Evolutionary conservation across 2,797 vertebrate genomes (phyloP).

Genomic region (Tragopan temminckii): DNA sequence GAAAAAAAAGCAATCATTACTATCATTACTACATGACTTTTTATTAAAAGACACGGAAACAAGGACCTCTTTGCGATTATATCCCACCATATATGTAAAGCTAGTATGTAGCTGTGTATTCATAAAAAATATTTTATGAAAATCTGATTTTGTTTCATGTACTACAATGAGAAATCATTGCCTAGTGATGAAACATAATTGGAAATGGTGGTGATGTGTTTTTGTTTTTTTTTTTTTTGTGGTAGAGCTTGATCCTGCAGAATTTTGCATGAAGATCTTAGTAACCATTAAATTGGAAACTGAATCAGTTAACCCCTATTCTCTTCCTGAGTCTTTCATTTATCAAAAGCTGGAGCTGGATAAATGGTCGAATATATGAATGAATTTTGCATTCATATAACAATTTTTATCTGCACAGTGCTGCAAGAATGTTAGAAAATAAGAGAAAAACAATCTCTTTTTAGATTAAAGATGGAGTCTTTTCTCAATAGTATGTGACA

Average conservation of each 20-base stretch:
- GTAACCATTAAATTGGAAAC: slow-evolving; percentile 30
- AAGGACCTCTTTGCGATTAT: neutral
- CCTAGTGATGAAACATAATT: neutral
- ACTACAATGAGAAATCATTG: neutral
- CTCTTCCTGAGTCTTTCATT: neutral
- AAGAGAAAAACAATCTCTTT: neutral
- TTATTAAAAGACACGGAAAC: neutral
- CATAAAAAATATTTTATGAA: neutral
- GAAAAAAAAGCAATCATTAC: accelerated
- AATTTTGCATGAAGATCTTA: slow-evolving; percentile 5
- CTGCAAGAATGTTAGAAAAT: neutral
- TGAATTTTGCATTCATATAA: slow-evolving; percentile 44
- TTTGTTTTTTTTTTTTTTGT: neutral
- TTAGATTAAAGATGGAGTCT: slow-evolving; percentile 6
- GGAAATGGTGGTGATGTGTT: neutral
- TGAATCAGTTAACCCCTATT: slow-evolving; percentile 15
- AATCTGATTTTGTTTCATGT: neutral
- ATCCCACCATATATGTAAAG: neutral
- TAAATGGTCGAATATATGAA: slow-evolving; percentile 33
- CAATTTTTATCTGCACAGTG: neutral
- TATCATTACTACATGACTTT: accelerated
- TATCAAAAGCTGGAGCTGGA: slow-evolving; percentile 40
- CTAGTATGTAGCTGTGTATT: neutral
- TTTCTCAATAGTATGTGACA: neutral
- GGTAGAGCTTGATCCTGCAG: neutral